A percentile compares a stretch with the other conserved stretches of the same genome.
phyloP scores from a whole-genome alignment of 1,140 invertebrate species.

The Sarcophaga bullata region DNA sequence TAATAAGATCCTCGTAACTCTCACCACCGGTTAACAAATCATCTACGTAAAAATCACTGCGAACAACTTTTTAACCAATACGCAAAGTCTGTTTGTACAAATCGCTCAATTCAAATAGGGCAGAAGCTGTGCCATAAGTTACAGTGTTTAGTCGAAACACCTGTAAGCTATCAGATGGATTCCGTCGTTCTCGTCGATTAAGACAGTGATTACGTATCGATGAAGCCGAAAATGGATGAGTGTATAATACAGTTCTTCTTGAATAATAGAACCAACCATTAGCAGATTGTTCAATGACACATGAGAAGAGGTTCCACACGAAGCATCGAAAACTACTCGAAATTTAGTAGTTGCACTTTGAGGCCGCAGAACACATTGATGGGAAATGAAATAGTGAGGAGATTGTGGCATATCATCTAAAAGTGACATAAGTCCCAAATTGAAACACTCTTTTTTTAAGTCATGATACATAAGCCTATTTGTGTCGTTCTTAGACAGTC shows the following conservation, averaged over 20 bases:
- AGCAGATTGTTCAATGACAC: constrained; percentile 47
- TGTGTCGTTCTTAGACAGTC: constrained; percentile 51
- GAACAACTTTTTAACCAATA: no score
- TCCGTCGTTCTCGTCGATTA: constrained; percentile 58
- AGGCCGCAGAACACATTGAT: constrained; percentile 30
- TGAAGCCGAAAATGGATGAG: constrained; percentile 62
- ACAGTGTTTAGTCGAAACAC: constrained; percentile 48
- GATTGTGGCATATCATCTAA: constrained; percentile 48
- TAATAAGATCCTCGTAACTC: no score
- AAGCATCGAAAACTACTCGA: no score
- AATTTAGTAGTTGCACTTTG: constrained; percentile 45
- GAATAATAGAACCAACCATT: constrained; percentile 44
- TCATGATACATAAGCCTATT: constrained; percentile 43
- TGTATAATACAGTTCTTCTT: constrained; percentile 51
- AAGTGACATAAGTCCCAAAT: constrained; percentile 59
- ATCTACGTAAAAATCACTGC: no score
- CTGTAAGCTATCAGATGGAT: constrained; percentile 45
- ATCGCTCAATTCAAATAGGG: no score
- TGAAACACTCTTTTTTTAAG: constrained; percentile 59
- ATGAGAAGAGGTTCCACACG: no score
- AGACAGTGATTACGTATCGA: constrained; percentile 49
- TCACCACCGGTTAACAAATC: no score
- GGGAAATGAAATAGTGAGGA: constrained; percentile 50
- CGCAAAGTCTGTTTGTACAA: no score
- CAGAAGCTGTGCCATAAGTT: no score